Percentiles rank a stretch among this genome's conserved stretches.
Conservation (phyloP, 2,113 vertebrate genomes). For the Hippocampus guttulatus region DNA sequence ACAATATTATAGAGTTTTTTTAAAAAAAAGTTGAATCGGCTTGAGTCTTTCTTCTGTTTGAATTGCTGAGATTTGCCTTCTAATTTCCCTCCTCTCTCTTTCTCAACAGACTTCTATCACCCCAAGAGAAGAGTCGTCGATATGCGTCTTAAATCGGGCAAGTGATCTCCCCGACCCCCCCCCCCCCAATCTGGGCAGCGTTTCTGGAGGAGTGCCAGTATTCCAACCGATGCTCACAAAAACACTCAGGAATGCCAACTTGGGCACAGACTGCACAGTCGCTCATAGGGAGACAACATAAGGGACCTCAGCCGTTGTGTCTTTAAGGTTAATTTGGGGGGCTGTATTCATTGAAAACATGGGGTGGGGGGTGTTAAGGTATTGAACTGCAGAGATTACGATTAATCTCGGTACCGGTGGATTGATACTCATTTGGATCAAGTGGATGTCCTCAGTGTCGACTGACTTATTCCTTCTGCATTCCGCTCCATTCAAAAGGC, state of each 20-base stretch:
- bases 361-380: slow-evolving; percentile 9
- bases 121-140: slow-evolving; percentile 74
- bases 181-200: neutral
- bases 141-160: slow-evolving; percentile 71
- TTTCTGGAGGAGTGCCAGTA: slow-evolving; percentile 7
- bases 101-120: slow-evolving; percentile 83
- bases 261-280: slow-evolving; percentile 25
- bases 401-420: slow-evolving; percentile 50
- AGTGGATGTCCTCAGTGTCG: slow-evolving; percentile 26
- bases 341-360: slow-evolving; percentile 16
- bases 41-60: neutral
- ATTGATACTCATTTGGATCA: slow-evolving; percentile 49
- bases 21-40: no score
- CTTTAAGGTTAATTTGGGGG: slow-evolving; percentile 43
- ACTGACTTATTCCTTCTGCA: slow-evolving; percentile 36
- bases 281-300: slow-evolving; percentile 14
- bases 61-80: neutral
- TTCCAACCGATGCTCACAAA: slow-evolving; percentile 9
- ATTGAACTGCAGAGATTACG: slow-evolving; percentile 48
- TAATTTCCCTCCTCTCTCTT: slow-evolving; percentile 22
- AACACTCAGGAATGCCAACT: slow-evolving; percentile 45
- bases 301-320: slow-evolving; percentile 29
- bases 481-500: slow-evolving; percentile 19
- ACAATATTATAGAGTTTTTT: no score
- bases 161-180: slow-evolving; percentile 51